A percentile compares a stretch with the other conserved stretches of the same genome.
These are phyloP conservation scores for Cylloceria caligata DNA, from an alignment of 2,888 invertebrate species.

Conservation along the genomic window DNA sequence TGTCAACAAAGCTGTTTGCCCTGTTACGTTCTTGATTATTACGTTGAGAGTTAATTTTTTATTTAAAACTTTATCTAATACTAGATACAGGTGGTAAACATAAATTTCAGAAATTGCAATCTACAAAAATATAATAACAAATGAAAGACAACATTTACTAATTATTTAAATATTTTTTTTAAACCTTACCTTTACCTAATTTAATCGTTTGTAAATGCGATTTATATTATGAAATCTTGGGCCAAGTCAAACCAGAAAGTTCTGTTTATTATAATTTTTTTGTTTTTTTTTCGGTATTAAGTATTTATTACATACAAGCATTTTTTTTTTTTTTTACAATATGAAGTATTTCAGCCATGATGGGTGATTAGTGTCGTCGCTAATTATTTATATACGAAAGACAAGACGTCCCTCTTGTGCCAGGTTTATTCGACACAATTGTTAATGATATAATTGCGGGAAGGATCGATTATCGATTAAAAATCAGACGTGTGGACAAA, in stretches of 20 bases:
- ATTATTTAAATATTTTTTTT: background rate
- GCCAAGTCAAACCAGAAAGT: background rate
- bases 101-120: too few species aligned
- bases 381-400: constrained; percentile 53
- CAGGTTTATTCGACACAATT: constrained; percentile 41
- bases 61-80: too few species aligned
- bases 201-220: background rate
- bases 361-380: constrained; percentile 68
- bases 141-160: too few species aligned
- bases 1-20: too few species aligned
- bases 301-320: constrained; percentile 76
- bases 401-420: constrained; percentile 44
- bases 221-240: background rate
- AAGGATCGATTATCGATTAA: constrained; percentile 31
- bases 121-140: too few species aligned
- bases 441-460: constrained; percentile 47
- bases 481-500: constrained; percentile 41
- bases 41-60: too few species aligned
- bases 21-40: too few species aligned
- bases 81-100: too few species aligned
- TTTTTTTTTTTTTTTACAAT: constrained; percentile 73
- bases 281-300: constrained; percentile 66
- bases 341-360: constrained; percentile 74
- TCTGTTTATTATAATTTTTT: background rate
- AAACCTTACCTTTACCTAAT: background rate